Evolutionary conservation across 2,888 invertebrate species (phyloP).

Genomic region (Ptycholaimellus sp.): DNA sequence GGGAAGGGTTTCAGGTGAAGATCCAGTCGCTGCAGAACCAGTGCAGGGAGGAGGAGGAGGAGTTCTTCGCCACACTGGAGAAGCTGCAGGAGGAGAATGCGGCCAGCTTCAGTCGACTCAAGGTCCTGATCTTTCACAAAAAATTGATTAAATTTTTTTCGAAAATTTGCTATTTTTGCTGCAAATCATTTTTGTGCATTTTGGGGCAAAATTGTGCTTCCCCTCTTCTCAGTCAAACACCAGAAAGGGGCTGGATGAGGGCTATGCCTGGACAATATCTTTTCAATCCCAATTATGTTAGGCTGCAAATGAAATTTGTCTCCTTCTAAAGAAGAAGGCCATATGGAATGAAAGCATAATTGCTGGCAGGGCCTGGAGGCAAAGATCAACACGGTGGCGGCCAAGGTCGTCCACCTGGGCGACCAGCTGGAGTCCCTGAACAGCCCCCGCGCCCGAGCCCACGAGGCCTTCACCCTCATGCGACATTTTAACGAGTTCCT

Average conservation of each 20-base stretch:
- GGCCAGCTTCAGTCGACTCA: slow-evolving; percentile 7
- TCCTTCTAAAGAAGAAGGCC: no score
- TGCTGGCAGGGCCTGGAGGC: slow-evolving; percentile 71
- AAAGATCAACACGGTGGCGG: slow-evolving; percentile 82
- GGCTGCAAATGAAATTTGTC: no score
- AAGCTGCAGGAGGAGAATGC: slow-evolving; percentile 18
- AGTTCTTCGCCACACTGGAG: slow-evolving; percentile 18
- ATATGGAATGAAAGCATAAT: no score
- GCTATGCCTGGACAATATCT: no score
- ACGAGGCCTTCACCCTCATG: slow-evolving; percentile 75
- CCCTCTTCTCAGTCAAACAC: no score
- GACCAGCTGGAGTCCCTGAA: slow-evolving; percentile 91
- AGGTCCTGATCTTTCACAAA: no score
- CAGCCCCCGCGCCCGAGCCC: slow-evolving; percentile 70
- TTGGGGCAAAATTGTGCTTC: no score
- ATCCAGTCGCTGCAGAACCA: slow-evolving; percentile 17
- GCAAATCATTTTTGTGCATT: no score
- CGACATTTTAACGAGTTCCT: slow-evolving; percentile 74
- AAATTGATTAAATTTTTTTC: neutral
- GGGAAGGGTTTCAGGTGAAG: slow-evolving; percentile 17
- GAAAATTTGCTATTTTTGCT: no score
- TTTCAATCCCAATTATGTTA: no score
- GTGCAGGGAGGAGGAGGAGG: slow-evolving; percentile 18
- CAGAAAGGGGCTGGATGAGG: no score
- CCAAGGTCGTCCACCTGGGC: slow-evolving; percentile 88